Evolutionary conservation across 92 coral and sea anemone genomes (phyloP).

Genomic region (Umimayanthus chanpuru): DNA sequence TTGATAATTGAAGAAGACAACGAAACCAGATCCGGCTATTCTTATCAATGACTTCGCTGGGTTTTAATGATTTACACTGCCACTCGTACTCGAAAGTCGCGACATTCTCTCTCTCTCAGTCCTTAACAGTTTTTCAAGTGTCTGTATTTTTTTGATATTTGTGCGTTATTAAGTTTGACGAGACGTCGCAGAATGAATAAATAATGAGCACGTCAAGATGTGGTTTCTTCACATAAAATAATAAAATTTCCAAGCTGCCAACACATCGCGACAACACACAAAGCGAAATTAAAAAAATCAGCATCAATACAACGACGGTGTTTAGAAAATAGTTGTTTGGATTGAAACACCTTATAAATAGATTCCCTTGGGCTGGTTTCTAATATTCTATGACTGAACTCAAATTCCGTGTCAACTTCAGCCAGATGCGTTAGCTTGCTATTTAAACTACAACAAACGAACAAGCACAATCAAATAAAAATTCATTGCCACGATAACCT

Average conservation of each 20-base stretch:
- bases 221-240: slow-evolving; percentile 11
- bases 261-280: background rate
- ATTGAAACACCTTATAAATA: background rate
- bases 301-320: background rate
- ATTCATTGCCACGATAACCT: background rate
- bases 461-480: background rate
- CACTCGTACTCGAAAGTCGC: background rate
- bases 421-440: background rate
- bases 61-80: background rate
- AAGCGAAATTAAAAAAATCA: slow-evolving; percentile 10
- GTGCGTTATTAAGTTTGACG: background rate
- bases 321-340: background rate
- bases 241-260: background rate
- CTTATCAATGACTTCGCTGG: too few species aligned
- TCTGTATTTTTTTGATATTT: background rate
- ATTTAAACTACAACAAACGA: background rate
- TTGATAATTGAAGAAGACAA: background rate
- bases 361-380: background rate
- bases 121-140: slow-evolving; percentile 23
- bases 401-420: background rate
- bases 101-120: slow-evolving; percentile 1
- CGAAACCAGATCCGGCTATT: background rate
- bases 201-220: background rate
- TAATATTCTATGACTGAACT: background rate
- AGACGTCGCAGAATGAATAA: slow-evolving; percentile 20